Evolutionary conservation across 2,888 invertebrate species (phyloP), one percentile per base, ranked within the genome.

Genomic region (Eulithis prunata): DNA sequence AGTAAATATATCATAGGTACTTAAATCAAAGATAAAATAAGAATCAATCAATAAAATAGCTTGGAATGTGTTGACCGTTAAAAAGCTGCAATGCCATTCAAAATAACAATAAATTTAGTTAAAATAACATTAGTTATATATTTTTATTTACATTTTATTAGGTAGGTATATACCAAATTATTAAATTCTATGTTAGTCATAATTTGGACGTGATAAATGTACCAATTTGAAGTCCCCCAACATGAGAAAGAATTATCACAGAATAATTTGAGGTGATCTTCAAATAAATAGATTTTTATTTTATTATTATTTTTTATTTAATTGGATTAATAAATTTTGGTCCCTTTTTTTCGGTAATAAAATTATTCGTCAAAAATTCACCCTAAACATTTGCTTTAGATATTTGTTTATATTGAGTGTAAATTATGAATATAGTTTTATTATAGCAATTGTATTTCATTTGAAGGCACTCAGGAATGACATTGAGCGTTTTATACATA

Each of bases 191-290:
- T 63, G 65, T 68, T 72, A 74, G 69, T 72, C 56, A 57, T 54
- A 61, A 47, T 73, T 80, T 79, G 73, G 76, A 81, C 79, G 76
- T 79, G 77, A 32, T 79, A 68, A 70, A 21, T 71, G 72, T 77
- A 78, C 69, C 82, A 71, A 87, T 88, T 90, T 90, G 91, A 92
- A 93, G 92, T 76, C 79, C 92, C 92, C 86, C 92, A 90, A 85
- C 80, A 88, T 88, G 87, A 88, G 64, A 90, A 86, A 91, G 86
- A 90, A 85, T 89, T 93, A 93, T 93, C 92, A 93, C 92, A 93
- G 92, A 91, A 91, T 86, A 85, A 83, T 86, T 84, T 89, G 92
- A 93, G 92, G 92, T 78, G 74, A 80, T 75, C 87, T 92, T 88
- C 92, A 92, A 91, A 89, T 82, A 73, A 69, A 21, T 21, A n/a